Evolutionary conservation across 2,113 vertebrate species (phyloP), one percentile per base, ranked within the genome.

Genomic region (Edolisoma coerulescens): DNA sequence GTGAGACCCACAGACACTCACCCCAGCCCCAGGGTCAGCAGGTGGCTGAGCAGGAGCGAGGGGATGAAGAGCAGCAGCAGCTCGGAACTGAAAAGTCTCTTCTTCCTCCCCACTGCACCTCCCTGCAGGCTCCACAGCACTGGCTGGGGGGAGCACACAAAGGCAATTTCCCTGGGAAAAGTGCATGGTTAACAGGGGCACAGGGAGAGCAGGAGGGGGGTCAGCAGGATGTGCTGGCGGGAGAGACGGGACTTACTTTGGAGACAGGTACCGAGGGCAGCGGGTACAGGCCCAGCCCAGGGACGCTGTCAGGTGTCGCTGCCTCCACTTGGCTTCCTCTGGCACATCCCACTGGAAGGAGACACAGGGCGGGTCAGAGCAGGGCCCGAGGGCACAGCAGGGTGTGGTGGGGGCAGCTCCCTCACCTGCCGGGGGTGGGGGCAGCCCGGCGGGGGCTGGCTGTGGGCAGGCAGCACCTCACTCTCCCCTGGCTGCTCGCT

Each of bases 11-110:
- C 4, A 2, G 13, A 35, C 59, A 86, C 96, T 96, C 92, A 97
- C 96, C 96, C 96, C 32, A 97, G 78, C 5, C 95, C 95, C 67
- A 97, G 67, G 7, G 92, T 96, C 80, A 97, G 88, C 53, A 95
- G 13, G 3, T 97, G 96, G 94, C 95, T 97, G 82, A 97, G 95
- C 75, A 97, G 75, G 85, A 97, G 85, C 0, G 96, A 91, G 41
- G 95, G 96, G 53, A 96, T 91, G 75, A 96, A 87, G 67, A 96
- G 95, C 82, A 97, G 88, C 78, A 96, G 85, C 57, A 97, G 78
- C 90, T 96, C 96, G 1, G 95, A 96, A 90, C 96, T 83, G 94
- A 96, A 97, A 11, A 71, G 85, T 17, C 78, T 84, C 84, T 92
- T 96, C 90, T 96, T 97, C 9, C 96, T 94, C 77, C 85, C 70